A percentile compares a stretch with the other conserved stretches of the same genome.
Evolutionary conservation across 1,140 invertebrate species (phyloP).

Genomic region (Sycophila sp.): DNA sequence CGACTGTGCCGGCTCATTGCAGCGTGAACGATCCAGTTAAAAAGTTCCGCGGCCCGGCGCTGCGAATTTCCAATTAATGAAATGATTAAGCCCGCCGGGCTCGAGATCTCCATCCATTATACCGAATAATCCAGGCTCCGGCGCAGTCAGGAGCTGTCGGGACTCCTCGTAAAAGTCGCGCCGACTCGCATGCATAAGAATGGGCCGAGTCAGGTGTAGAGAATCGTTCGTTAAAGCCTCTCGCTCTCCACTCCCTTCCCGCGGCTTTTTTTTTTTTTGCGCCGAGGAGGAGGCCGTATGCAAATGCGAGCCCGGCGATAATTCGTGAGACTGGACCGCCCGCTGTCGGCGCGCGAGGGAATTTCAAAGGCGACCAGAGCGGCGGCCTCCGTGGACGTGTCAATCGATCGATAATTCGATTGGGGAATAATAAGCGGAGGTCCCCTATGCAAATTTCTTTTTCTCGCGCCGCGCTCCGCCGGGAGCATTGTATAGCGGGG

Average conservation of each 20-base stretch:
- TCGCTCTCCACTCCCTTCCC: background rate
- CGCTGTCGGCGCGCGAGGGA: slow-evolving; percentile 15
- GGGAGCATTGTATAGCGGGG: background rate
- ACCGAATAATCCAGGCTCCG: background rate
- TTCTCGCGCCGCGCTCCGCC: background rate
- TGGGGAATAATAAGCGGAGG: slow-evolving; percentile 57
- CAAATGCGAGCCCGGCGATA: slow-evolving; percentile 25
- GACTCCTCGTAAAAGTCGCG: background rate
- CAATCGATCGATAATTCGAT: slow-evolving; percentile 63
- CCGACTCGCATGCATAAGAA: background rate
- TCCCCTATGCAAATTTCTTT: slow-evolving; percentile 61
- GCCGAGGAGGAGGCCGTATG: background rate
- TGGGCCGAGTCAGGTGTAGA: slow-evolving; percentile 28
- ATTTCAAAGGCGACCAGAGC: background rate
- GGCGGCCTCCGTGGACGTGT: slow-evolving; percentile 53
- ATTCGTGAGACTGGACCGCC: slow-evolving; percentile 28
- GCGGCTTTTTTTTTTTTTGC: background rate
- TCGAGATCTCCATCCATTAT: background rate
- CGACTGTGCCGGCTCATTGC: too few species aligned
- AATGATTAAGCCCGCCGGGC: background rate
- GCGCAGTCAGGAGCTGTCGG: background rate
- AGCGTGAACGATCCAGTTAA: slow-evolving; percentile 31
- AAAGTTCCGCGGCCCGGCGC: background rate
- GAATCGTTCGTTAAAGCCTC: slow-evolving; percentile 13
- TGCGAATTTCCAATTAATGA: slow-evolving; percentile 18